Base-by-base conservation (phyloP, 2,797 vertebrate genomes). In the Diplodus puntazzo region DNA sequence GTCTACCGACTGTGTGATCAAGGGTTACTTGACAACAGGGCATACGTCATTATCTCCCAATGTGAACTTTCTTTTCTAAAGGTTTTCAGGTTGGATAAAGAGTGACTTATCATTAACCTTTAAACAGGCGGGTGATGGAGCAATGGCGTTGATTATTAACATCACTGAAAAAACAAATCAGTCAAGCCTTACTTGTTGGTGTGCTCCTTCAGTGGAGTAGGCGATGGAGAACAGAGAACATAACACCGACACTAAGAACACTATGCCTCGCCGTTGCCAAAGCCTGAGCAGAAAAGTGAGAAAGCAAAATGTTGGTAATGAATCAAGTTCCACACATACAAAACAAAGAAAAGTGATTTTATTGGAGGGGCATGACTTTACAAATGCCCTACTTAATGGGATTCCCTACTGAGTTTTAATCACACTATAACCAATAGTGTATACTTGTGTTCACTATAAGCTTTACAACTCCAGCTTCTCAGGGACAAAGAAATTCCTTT, bases 201-300 rank as follows among this genome's bases (percentile, higher is more conserved):
- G 98, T 18, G 92, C 69, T 94, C 98, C 98, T 90, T 99, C 97
- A 77, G 96, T 93, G 88, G 96, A 98, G 94, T 99, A 99, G 76
- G 93, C 92, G 82, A 96, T 62, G 86, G 96, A 95, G 88, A 99
- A 97, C 77, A 96, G 59, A 77, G 94, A 94, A 87, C 97, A 96
- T 66, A 95, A 92, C 88, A 98, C 91, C 88, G 97, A 82, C 91
- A 94, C 85, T 66, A 95, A 94, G 80, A 95, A 92, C 89, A 98
- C 96, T 67, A 91, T 55, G 80, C 94, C 96, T 88, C 97, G 95
- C 76, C 96, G 96, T 80, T 96, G 95, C 97, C 97, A 98, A 90
- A 99, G 95, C 82, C 98, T 99, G 88, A 77, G 74, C 21, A 67
- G n/a, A 11, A 76, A 66, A 63, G 43, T 25, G 73, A 73, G 54